Evolutionary conservation across 2,113 vertebrate genomes (phyloP), one percentile per base, ranked within the genome.

Genomic region (Dolichotis patagonum): DNA sequence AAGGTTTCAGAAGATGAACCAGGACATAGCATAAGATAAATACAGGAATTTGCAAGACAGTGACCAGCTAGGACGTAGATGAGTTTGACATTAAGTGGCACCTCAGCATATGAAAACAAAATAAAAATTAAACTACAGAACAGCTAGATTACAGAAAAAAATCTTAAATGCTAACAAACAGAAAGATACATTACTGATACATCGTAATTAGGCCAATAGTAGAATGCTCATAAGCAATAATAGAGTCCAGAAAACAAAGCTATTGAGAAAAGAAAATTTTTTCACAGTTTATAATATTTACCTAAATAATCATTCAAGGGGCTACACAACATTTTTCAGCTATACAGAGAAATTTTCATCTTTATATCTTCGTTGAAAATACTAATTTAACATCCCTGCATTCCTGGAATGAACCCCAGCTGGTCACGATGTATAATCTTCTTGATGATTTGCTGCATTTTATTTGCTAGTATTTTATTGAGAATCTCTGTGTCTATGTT

Each of bases 191-290:
- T 43, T 54, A 46, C 11, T 60, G 52, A 82, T 2, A 75, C 46
- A 85, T 56, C 56, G 82, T 54, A 96, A 94, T 83, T 95, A 90
- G 38, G 24, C 7, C 52, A 85, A 52, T 32, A 94, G 5, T 24
- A 96, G 38, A 94, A 78, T 7, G 93, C 58, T 94, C n/a, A 49
- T 60, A 71, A 83, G 58, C 9, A 85, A 85, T 62, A 90, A 49
- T 12, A 85, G 26, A 88, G 85, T 69, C n/a, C 17, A 52, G 58
- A 91, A 86, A 93, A 94, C 30, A 87, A 77, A 62, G 24, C 24
- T 62, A 58, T 3, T 58, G 84, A 80, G 43, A 62, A 85, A 82
- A 90, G 32, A 83, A 83, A 85, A 82, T 43, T 49, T 41, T 92
- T 38, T 49, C 1, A 73, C 49, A 75, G 24, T 62, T 88, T 85